Percentiles rank a stretch among this genome's conserved stretches.
These are phyloP conservation scores for Phodopus roborovskii DNA, from an alignment of 2,113 vertebrate genomes.

Conservation along the genomic window DNA sequence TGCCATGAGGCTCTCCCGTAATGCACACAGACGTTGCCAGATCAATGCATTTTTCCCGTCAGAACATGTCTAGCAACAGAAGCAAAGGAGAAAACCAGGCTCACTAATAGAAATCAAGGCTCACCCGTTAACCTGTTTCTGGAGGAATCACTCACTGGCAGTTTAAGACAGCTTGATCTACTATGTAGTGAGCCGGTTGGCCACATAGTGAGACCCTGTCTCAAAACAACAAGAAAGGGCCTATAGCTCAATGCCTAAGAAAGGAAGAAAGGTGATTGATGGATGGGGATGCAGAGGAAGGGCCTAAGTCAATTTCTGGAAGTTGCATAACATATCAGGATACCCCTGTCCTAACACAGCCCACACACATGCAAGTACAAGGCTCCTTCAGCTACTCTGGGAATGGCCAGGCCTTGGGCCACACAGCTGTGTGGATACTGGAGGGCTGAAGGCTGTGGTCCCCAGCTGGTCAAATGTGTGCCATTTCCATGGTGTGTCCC, in stretches of 20 bases:
- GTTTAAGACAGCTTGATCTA: background rate
- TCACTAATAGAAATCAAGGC: background rate
- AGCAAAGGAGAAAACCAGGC: background rate
- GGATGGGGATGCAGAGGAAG: background rate
- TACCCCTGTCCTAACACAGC: no score
- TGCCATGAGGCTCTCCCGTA: background rate
- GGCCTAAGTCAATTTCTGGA: no score
- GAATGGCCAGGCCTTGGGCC: no score
- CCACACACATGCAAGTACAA: background rate
- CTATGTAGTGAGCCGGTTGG: background rate
- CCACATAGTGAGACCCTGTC: background rate
- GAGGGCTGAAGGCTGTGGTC: background rate
- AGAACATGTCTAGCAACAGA: background rate
- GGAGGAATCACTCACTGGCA: background rate
- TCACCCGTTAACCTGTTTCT: background rate
- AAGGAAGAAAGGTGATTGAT: background rate
- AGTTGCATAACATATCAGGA: background rate
- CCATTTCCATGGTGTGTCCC: background rate
- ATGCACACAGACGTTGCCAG: background rate
- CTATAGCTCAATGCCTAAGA: no score
- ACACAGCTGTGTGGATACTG: background rate
- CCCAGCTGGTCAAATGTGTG: background rate
- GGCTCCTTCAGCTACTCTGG: background rate
- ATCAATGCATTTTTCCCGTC: background rate
- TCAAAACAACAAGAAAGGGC: background rate